These are phyloP conservation scores for Rhinoraja longicauda DNA, from an alignment of 2,797 vertebrate species.

Conservation along the genomic window DNA sequence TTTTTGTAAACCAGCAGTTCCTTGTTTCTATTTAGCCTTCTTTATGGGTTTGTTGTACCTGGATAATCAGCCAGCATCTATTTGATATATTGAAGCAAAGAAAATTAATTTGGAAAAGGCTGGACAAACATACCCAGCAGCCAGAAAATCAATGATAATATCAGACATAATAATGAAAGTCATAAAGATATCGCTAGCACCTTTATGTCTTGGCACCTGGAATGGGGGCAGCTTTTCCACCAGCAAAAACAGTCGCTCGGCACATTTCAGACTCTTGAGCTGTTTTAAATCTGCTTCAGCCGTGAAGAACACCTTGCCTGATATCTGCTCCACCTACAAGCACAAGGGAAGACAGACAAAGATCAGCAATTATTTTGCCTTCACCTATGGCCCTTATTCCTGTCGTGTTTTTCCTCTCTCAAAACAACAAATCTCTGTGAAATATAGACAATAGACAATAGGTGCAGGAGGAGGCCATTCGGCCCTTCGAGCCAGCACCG, in stretches of 20 bases:
- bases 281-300: conserved; percentile 50
- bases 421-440: too few relatives aligned
- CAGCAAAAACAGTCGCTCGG: conserved; percentile 78
- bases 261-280: conserved; percentile 69
- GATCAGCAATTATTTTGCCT: not conserved
- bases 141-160: too few relatives aligned
- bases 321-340: conserved; percentile 66
- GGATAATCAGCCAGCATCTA: not conserved
- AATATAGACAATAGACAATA: too few relatives aligned
- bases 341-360: conserved; percentile 21
- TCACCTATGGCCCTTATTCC: too few relatives aligned
- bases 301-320: conserved; percentile 84
- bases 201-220: conserved; percentile 48
- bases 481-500: too few relatives aligned
- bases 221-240: conserved; percentile 62
- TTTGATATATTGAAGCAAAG: not conserved
- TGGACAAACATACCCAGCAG: not conserved
- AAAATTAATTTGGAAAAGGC: not conserved
- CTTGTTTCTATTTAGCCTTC: too few relatives aligned
- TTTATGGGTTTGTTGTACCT: not conserved
- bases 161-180: not conserved
- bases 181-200: conserved; percentile 40
- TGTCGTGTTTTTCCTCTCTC: too few relatives aligned
- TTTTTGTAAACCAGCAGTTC: too few relatives aligned
- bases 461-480: too few relatives aligned